Base-by-base conservation (phyloP, 1,140 invertebrate species). In the Pogonomyrmex californicus region DNA sequence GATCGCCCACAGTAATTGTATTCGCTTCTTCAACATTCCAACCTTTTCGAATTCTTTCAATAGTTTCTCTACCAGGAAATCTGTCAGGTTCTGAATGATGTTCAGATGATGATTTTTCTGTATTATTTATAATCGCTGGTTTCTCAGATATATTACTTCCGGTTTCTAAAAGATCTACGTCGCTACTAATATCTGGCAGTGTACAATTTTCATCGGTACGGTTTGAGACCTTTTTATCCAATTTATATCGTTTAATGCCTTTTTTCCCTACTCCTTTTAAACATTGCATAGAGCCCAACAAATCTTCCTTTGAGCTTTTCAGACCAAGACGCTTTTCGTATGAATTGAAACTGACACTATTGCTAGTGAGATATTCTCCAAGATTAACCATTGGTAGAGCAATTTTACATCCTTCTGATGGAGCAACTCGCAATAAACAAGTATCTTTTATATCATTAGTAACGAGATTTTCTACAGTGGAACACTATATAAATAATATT, bases 1-100 rank as follows among this genome's bases (percentile, higher is more conserved):
- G 93, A 95, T 99, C 98, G 0, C 98, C 98, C 62, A 99, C 96
- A 47, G 98, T 98, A 47, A 99, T 96, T 44, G 97, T 97, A 23
- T 97, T 97, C 6, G 97, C 96, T 93, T 97, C 97, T 12, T 96
- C 95, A 1, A 96, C 91, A 65, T 97, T 98, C 98, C 98, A 99
- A 2, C 98, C 98, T 73, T 96, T 96, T 86, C 96, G 95, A 44
- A 98, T 97, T 91, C 97, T 96, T 1, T 95, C 94, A 56, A 96
- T 93, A 56, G 95, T 96, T 90, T 96, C 95, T 83, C 95, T 93
- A 9, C 95, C 95, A n/a, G 95, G 95, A 89, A 95, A 95, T 49
- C 93, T 92, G 62, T 93, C 90, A 1, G 90, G 92, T 73, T 94
- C 93, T 3, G 70, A 87, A 44, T 68, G 87, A 81, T 91, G 86